Conservation (phyloP, 2,888 invertebrate genomes). For the Hydrotaea diabolus region DNA sequence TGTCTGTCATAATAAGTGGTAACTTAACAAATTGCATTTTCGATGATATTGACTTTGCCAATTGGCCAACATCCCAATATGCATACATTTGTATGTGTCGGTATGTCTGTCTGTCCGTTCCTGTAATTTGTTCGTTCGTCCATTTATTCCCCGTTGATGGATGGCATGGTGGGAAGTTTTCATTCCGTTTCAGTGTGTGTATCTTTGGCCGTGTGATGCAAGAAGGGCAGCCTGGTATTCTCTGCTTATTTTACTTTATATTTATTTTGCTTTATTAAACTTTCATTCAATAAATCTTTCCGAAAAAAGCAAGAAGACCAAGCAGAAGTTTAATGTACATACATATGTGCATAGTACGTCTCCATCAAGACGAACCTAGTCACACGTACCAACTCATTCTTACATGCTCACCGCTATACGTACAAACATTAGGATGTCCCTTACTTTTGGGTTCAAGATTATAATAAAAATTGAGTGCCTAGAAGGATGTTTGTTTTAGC, state of each 20-base stretch:
- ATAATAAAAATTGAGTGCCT: too few species aligned
- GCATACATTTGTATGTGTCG: too few species aligned
- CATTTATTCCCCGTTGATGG: not conserved
- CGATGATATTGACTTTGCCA: conserved; percentile 10
- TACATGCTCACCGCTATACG: too few species aligned
- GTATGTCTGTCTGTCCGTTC: not conserved
- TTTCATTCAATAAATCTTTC: conserved; percentile 42
- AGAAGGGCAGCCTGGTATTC: not conserved
- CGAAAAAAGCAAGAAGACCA: conserved; percentile 24
- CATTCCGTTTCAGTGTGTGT: not conserved
- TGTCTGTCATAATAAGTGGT: conserved; percentile 3
- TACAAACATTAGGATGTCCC: too few species aligned
- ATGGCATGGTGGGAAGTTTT: not conserved
- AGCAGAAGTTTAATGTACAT: not conserved
- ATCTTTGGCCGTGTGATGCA: not conserved
- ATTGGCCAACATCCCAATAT: not conserved
- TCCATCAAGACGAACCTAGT: not conserved
- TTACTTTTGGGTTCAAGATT: too few species aligned
- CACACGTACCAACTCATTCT: not conserved
- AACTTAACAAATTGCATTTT: conserved; percentile 36
- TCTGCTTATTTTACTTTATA: not conserved
- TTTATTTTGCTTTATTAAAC: conserved; percentile 21
- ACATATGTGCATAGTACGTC: not conserved
- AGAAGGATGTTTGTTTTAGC: too few species aligned
- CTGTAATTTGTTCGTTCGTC: not conserved